Evolutionary conservation across 2,888 invertebrate species (phyloP), one percentile per base, ranked within the genome.

Genomic region (Caenorhabditis japonica): DNA sequence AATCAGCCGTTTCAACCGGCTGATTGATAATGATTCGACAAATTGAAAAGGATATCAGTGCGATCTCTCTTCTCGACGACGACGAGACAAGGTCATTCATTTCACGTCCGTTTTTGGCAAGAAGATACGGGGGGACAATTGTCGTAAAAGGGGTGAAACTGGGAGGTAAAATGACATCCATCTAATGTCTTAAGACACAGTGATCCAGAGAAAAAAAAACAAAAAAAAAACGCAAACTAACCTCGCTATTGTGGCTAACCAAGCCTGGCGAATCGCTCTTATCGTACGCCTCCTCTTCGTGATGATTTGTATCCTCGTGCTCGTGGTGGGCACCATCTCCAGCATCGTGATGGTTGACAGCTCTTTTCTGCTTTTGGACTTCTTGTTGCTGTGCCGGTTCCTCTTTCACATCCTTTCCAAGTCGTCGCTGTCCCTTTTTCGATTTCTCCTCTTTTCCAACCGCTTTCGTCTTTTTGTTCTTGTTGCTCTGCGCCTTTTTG

Each of bases 211-310:
- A 19, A 27, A n/a, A 23, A 25, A 53, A 46, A n/a, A n/a, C 13
- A 39, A 39, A 59, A 19, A 27, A n/a, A 23, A 25, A 53, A 46
- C 17, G 15, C 30, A 2, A 43, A 51, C 71, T 27, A 49, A 79
- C 81, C 73, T 81, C 81, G 19, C 79, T 79, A 55, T 79, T 75
- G 60, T 79, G 79, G 25, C 76, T 76, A 49, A 47, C 76, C 52
- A 74, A 44, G 52, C 81, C 79, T 17, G 81, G 81, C 17, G 81
- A 81, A 30, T 75, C 75, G 44, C 72, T 75, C 52, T 79, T 66
- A 17, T 59, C 73, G 39, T 75, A 73, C 2, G 30, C 25, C 8
- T 41, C 68, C 4, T 56, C 61, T 27, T 66, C 71, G 0, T 3
- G 51, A 15, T 61, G 56, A 7, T 36, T 46, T 10, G 49, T 19